A percentile compares a stretch with the other conserved stretches of the same genome.
Evolutionary conservation across 2,113 vertebrate species (phyloP).

Genomic region (Stercorarius parasiticus): DNA sequence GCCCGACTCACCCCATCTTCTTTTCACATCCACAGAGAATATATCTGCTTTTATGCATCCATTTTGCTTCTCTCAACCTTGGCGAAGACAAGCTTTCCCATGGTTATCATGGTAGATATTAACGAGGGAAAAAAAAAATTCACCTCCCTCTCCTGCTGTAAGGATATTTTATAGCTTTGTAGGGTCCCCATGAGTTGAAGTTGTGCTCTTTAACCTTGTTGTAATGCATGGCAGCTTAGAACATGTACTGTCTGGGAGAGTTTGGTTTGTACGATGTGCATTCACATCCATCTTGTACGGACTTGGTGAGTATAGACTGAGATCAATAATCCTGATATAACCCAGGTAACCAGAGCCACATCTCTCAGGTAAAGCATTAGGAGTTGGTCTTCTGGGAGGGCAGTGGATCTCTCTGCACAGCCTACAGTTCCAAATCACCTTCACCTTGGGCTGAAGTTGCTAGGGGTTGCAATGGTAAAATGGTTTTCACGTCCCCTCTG

Average conservation of each 20-base stretch:
- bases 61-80: not conserved
- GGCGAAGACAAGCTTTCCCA: not conserved
- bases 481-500: not conserved
- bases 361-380: not conserved
- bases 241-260: fast-evolving
- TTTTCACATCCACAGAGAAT: not conserved
- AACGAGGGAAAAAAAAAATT: not conserved
- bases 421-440: not conserved
- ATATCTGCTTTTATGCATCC: not conserved
- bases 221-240: not conserved
- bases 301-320: fast-evolving
- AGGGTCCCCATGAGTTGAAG: not conserved
- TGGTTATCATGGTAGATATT: not conserved
- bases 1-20: not conserved
- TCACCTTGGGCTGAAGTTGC: not conserved
- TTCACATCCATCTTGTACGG: not conserved
- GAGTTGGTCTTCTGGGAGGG: not conserved
- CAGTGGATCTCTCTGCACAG: not conserved
- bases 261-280: not conserved
- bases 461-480: not conserved
- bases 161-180: not conserved
- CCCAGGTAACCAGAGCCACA: not conserved
- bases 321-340: not conserved
- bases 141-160: not conserved
- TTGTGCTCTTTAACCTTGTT: not conserved